Evolutionary conservation across 1,140 invertebrate genomes (phyloP).

Genomic region (Grapholita molesta): DNA sequence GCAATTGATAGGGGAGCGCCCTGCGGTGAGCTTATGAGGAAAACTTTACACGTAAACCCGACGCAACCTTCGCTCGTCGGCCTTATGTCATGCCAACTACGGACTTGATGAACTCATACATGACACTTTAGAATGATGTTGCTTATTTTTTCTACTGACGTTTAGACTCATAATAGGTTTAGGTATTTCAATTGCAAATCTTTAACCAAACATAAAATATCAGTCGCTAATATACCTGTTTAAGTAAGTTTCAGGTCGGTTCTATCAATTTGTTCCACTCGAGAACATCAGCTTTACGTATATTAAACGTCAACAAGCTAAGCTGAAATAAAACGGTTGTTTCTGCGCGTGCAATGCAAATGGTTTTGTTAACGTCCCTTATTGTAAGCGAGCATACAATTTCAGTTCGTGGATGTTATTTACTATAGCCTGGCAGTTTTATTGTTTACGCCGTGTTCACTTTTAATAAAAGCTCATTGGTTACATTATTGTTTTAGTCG

Average conservation of each 20-base stretch:
- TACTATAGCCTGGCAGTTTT: background rate
- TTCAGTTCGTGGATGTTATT: background rate
- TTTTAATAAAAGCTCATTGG: background rate
- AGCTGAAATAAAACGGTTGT: constrained; percentile 8
- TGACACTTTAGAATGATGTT: constrained; percentile 23
- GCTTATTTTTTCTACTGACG: background rate
- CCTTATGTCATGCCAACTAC: constrained; percentile 52
- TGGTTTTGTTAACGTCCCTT: background rate
- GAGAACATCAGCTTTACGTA: constrained; percentile 7
- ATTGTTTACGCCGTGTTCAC: background rate
- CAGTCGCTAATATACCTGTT: background rate
- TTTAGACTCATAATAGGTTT: background rate
- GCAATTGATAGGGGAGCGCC: constrained; percentile 72
- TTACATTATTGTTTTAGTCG: too few species aligned
- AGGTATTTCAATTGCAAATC: background rate
- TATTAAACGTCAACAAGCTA: constrained; percentile 25
- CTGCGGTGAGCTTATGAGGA: constrained; percentile 68
- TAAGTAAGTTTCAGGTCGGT: constrained; percentile 14
- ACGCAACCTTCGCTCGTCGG: constrained; percentile 44
- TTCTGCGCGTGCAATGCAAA: constrained; percentile 17
- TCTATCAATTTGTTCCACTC: constrained; percentile 22
- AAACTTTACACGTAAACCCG: constrained; percentile 69
- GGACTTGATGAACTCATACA: constrained; percentile 45
- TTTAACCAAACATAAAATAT: too few species aligned
- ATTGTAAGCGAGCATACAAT: background rate